phyloP scores from a whole-genome alignment of 2,888 invertebrate genomes.

The Drosophila mimica region DNA sequence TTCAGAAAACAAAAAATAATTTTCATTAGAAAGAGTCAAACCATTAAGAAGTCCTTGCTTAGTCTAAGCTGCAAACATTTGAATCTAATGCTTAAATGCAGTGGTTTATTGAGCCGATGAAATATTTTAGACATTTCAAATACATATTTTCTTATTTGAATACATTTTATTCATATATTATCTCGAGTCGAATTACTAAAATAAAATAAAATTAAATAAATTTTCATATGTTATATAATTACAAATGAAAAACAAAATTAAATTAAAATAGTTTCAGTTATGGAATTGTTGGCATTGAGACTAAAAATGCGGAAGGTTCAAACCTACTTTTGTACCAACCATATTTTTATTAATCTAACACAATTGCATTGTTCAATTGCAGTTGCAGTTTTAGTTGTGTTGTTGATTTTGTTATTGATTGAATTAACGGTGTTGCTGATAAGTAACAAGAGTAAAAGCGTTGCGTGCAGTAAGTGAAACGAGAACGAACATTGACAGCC shows the following conservation, averaged over 20 bases:
- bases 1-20: not conserved
- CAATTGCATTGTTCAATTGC: conserved; percentile 10
- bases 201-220: too few relatives aligned
- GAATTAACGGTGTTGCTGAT: conserved; percentile 28
- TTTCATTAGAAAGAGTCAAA: not conserved
- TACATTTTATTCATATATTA: too few relatives aligned
- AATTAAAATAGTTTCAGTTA: not conserved
- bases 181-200: too few relatives aligned
- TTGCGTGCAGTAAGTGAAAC: conserved; percentile 46
- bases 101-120: not conserved
- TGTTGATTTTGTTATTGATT: conserved; percentile 19
- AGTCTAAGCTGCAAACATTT: not conserved
- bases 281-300: not conserved
- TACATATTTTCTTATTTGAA: too few relatives aligned
- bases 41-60: not conserved
- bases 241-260: not conserved
- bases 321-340: not conserved
- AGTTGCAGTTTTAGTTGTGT: not conserved
- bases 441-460: conserved; percentile 36
- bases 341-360: not conserved
- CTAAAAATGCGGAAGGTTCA: conserved; percentile 15
- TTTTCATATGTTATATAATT: not conserved
- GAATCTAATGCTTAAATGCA: not conserved
- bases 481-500: conserved; percentile 33
- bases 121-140: not conserved